Base-by-base conservation (phyloP, 2,113 vertebrate species). In the Eubucco bourcierii region DNA sequence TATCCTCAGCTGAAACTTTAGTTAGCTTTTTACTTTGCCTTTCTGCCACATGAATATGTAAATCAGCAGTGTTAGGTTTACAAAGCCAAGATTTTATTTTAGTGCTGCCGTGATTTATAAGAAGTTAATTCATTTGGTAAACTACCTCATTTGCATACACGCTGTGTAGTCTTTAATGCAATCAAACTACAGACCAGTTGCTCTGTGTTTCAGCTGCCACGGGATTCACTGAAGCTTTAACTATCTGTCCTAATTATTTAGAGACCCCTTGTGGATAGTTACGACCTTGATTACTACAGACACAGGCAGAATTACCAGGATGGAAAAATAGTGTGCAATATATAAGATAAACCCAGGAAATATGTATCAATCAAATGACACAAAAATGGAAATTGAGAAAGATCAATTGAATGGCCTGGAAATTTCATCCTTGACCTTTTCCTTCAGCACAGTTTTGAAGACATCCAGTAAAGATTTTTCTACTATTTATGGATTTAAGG, bases 221-320 rank as follows among this genome's bases (percentile, higher is more conserved):
- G 60, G 65, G 58, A 84, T 90, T 80, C 86, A 80, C 31, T 81
- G 85, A 83, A 68, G 82, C 65, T 90, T 80, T 84, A 88, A 75
- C 53, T 86, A 68, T 67, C 61, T 29, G 75, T 50, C 37, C 58
- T 80, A 75, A 95, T 90, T 95, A 87, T 95, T 94, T 78, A 67
- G 47, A 88, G 58, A 71, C 41, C 70, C 17, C 29, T 83, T 84
- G 68, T 68, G 85, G 72, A 24, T 86, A 83, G 76, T 83, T 74
- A 74, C 1, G 5, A 27, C 68, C 73, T 93, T 90, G 68, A 53
- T 85, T 95, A 65, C 47, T 44, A 29, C 9, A 86, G 73, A 74
- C 68, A 83, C 11, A 37, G 34, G 21, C 84, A 93, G 93, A 95
- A 96, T 87, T 34, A 7, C 52, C 80, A 88, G 41, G 37, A 44